Evolutionary conservation across 2,888 invertebrate genomes (phyloP).

Genomic region (Drosophila nr. perissopoda): DNA sequence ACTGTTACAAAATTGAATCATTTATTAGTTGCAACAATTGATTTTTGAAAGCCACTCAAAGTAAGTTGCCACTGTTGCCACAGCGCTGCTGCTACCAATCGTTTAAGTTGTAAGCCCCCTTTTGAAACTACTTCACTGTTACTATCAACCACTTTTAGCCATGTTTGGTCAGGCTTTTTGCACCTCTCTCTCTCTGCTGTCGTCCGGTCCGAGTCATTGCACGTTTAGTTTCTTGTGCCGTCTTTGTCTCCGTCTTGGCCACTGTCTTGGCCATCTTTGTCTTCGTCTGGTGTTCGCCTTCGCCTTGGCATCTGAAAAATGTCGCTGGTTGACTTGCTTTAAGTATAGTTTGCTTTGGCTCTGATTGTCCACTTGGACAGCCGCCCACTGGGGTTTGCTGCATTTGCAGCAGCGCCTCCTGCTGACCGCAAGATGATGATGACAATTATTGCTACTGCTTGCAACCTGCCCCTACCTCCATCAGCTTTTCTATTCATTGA

Average conservation of each 20-base stretch:
- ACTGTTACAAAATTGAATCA: background rate
- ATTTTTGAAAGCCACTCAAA: background rate
- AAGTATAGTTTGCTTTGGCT: slow-evolving; percentile 72
- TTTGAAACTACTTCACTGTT: slow-evolving; percentile 36
- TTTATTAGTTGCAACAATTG: background rate
- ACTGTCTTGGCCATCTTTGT: slow-evolving; percentile 37
- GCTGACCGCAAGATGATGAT: slow-evolving; percentile 60
- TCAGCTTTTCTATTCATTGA: slow-evolving; percentile 10
- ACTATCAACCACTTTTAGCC: slow-evolving; percentile 62
- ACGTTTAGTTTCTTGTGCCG: slow-evolving; percentile 73
- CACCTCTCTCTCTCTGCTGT: slow-evolving; percentile 46
- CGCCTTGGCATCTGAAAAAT: slow-evolving; percentile 76
- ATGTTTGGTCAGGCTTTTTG: slow-evolving; percentile 72
- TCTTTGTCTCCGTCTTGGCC: slow-evolving; percentile 16
- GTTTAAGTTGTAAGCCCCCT: slow-evolving; percentile 9
- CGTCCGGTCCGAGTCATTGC: slow-evolving; percentile 36
- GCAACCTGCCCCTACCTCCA: slow-evolving; percentile 31
- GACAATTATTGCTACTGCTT: slow-evolving; percentile 70
- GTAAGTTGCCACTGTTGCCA: too few relatives aligned
- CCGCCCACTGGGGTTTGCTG: slow-evolving; percentile 51
- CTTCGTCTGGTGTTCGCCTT: slow-evolving; percentile 50
- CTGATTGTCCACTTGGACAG: slow-evolving; percentile 61
- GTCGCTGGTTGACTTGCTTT: slow-evolving; percentile 79
- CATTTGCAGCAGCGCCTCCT: slow-evolving; percentile 33
- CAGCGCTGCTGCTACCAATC: slow-evolving; percentile 4